These are phyloP conservation scores for Athalia rosae DNA, from an alignment of 2,888 invertebrate species.

Conservation along the genomic window DNA sequence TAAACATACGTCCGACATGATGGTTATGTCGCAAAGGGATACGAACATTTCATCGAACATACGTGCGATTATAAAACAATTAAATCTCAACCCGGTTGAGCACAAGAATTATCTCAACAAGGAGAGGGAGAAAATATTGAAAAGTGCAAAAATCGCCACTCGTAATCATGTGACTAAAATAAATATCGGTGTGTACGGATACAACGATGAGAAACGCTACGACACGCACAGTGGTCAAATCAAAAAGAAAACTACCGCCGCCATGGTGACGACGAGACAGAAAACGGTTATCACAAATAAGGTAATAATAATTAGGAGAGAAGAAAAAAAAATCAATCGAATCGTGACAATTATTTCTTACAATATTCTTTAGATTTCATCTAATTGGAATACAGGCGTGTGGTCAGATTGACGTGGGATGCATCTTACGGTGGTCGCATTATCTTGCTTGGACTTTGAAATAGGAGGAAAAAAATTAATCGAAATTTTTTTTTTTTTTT, in stretches of 20 bases:
- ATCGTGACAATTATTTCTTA: no score
- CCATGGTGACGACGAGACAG: slow-evolving; percentile 50
- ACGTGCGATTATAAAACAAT: slow-evolving; percentile 70
- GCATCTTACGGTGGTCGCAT: no score
- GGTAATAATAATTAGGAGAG: neutral
- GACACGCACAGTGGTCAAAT: slow-evolving; percentile 49
- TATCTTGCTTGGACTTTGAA: no score
- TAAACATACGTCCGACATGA: slow-evolving; percentile 49
- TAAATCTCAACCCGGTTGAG: slow-evolving; percentile 70
- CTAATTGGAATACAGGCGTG: no score
- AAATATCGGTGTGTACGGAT: slow-evolving; percentile 70
- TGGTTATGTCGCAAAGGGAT: slow-evolving; percentile 71
- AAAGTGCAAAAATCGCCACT: slow-evolving; percentile 52
- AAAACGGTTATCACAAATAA: slow-evolving; percentile 49
- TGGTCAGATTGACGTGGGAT: no score
- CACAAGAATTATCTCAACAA: slow-evolving; percentile 52
- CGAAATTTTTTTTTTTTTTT: no score
- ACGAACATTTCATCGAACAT: slow-evolving; percentile 69
- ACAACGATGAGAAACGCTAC: slow-evolving; percentile 51
- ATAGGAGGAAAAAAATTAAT: no score
- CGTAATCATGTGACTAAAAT: slow-evolving; percentile 61
- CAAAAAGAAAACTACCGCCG: slow-evolving; percentile 41
- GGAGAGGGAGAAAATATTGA: slow-evolving; percentile 60
- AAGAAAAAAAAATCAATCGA: neutral
- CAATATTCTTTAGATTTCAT: no score